phyloP scores from a whole-genome alignment of 2,797 vertebrate genomes.

The Iguana delicatissima region DNA sequence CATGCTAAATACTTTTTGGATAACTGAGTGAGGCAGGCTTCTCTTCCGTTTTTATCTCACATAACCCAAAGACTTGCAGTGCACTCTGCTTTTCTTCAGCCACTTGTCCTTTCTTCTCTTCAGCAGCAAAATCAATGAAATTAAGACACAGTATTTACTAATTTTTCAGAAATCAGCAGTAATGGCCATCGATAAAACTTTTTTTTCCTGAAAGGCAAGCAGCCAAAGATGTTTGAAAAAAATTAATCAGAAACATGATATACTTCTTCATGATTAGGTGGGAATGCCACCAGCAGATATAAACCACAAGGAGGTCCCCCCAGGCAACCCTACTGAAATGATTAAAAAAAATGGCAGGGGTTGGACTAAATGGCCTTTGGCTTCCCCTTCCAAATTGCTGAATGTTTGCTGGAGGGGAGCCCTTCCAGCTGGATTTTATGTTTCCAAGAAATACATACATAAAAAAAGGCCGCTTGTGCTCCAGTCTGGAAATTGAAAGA shows the following conservation, averaged over 20 bases:
- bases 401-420: not conserved
- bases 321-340: not conserved
- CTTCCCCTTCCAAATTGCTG: not conserved
- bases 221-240: constrained; percentile 59
- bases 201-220: constrained; percentile 54
- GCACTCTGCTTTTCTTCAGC: constrained; percentile 71
- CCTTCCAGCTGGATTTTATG: not conserved
- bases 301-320: not conserved
- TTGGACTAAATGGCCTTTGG: not conserved
- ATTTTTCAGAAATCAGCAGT: constrained; percentile 60
- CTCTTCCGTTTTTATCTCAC: constrained; percentile 61
- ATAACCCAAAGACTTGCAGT: constrained; percentile 64
- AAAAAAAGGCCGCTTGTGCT: constrained; percentile 89
- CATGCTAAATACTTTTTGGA: constrained; percentile 69
- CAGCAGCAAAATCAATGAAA: constrained; percentile 80
- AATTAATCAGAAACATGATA: constrained; percentile 45
- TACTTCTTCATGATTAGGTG: constrained; percentile 55
- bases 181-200: constrained; percentile 64
- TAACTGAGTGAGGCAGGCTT: constrained; percentile 48
- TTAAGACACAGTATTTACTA: constrained; percentile 77
- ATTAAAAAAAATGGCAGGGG: not conserved
- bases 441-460: constrained; percentile 24
- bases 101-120: constrained; percentile 61
- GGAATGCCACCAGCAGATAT: constrained; percentile 70
- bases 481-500: constrained; percentile 73